Percentiles rank a stretch among this genome's conserved stretches.
phyloP scores from a whole-genome alignment of 2,113 vertebrate species.

The Pomatorhinus ruficollis region DNA sequence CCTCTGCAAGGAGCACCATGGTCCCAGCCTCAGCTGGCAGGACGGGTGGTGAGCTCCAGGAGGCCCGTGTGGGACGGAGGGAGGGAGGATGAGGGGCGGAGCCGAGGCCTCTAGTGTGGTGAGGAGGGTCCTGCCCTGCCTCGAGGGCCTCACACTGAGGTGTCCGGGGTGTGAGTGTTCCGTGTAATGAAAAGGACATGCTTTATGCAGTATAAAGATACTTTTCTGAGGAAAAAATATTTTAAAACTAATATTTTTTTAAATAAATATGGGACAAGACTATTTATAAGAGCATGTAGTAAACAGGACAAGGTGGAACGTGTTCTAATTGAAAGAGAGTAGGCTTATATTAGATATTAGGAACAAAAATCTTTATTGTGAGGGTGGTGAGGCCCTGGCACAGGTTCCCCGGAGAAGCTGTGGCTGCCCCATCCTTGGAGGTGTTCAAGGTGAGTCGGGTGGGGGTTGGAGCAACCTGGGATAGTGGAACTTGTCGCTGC shows the following conservation, averaged over 20 bases:
- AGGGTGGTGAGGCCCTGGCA: neutral
- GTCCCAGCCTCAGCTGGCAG: neutral
- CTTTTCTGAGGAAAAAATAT: neutral
- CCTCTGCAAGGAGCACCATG: neutral
- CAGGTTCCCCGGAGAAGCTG: neutral
- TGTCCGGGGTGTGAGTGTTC: neutral
- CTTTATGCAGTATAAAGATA: neutral
- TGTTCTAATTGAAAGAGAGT: neutral
- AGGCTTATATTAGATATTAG: neutral
- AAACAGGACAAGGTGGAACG: too few relatives aligned
- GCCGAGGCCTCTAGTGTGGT: neutral
- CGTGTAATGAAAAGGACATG: neutral
- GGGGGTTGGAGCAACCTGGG: neutral
- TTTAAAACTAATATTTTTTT: accelerated
- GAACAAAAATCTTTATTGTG: neutral
- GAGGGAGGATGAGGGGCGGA: neutral
- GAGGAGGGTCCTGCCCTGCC: neutral
- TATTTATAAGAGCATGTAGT: neutral
- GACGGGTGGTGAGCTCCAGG: neutral
- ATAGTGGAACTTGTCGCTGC: accelerated
- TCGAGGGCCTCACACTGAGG: accelerated
- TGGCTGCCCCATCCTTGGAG: neutral
- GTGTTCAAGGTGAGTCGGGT: neutral
- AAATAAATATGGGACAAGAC: neutral
- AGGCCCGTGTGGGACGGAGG: accelerated